These are phyloP conservation scores for Rhipidura dahli DNA, from an alignment of 2,113 vertebrate genomes.

Conservation along the genomic window DNA sequence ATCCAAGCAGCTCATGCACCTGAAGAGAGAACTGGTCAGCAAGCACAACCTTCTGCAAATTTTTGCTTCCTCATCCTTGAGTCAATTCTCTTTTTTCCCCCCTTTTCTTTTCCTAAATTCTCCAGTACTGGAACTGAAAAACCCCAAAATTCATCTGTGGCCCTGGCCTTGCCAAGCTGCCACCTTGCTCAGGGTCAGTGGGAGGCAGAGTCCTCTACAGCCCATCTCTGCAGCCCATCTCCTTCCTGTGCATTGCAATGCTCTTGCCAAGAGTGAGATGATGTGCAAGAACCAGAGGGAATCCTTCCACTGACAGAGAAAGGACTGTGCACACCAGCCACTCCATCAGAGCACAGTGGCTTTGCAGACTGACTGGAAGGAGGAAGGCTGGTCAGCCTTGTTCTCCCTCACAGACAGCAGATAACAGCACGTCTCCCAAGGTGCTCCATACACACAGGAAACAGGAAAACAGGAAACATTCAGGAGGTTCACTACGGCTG, in stretches of 20 bases:
- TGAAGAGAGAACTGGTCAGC: background rate
- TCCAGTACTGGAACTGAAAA: background rate
- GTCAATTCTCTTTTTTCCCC: fast-evolving
- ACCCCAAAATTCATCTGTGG: background rate
- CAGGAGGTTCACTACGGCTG: background rate
- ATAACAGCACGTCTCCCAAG: background rate
- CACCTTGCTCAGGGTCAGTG: background rate
- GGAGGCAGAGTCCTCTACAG: background rate
- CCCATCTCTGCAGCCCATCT: fast-evolving
- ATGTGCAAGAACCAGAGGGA: background rate
- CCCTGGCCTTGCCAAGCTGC: background rate
- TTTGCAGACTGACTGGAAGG: background rate
- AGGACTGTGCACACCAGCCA: background rate
- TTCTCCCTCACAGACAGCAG: background rate
- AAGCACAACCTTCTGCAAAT: background rate
- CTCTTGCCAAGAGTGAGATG: background rate
- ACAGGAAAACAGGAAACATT: background rate
- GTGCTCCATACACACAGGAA: background rate
- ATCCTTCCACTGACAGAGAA: background rate
- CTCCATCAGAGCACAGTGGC: fast-evolving
- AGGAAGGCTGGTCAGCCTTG: background rate
- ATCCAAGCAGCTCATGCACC: background rate
- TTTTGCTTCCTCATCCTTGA: background rate
- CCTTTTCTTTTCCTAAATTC: background rate
- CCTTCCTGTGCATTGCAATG: fast-evolving